Evolutionary conservation across 2,113 vertebrate species (phyloP), one percentile per base, ranked within the genome.

Genomic region (Crotophaga sulcirostris): DNA sequence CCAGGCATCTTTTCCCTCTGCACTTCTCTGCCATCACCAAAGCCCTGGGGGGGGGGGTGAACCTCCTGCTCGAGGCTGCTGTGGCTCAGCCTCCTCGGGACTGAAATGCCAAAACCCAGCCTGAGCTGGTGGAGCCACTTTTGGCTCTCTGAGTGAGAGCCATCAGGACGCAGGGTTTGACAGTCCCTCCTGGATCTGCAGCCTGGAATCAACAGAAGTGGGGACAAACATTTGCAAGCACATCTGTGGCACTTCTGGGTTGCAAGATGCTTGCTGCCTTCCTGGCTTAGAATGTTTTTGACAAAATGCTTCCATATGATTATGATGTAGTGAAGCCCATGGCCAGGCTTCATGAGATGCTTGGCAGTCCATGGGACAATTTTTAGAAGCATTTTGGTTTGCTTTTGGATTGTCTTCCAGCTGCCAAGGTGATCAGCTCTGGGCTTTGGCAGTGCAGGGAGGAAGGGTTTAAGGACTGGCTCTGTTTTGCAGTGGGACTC

Each of bases 121-220:
- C 55, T 14, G 74, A 84, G 88, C 60, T 67, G 66, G 91, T 79
- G 79, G 33, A 11, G 83, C 21, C 36, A 3, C 66, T 8, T 6
- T 59, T 51, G 83, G 66, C 60, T 44, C 69, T 16, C 44, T 40
- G 62, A 33, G 67, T 26, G 93, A 60, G 14, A 34, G 81, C 2
- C 0, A 70, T 63, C 78, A 76, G 67, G 72, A 28, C 93, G 90
- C 89, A 80, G 84, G 84, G 93, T 89, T 77, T 87, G 89, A 91
- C 87, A 92, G 49, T 62, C 85, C 88, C 94, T 93, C 75, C 90
- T 86, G 90, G 84, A 91, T 93, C 81, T 81, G 33, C 80, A 84
- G 87, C 7, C 77, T 91, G 74, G 84, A 87, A 81, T 82, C 93
- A 83, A 62, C 64, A 74, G 25, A 55, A 54, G 67, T 74, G 70